These are phyloP conservation scores for Leucophenga montana DNA, from an alignment of 2,888 invertebrate genomes.

Conservation along the genomic window DNA sequence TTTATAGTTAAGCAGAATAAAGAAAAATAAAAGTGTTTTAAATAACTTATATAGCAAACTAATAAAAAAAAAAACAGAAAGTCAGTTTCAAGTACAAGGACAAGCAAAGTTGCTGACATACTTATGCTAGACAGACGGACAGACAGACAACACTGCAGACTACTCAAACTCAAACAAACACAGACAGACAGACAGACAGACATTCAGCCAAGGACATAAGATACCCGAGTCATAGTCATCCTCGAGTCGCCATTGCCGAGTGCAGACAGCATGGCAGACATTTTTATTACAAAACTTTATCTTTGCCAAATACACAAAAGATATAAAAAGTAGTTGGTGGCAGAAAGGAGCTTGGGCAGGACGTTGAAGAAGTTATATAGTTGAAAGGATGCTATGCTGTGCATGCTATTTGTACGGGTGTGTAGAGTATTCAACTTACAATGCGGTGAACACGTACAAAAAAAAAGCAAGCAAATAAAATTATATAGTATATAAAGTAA, in stretches of 20 bases:
- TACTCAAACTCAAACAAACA: conserved; percentile 7
- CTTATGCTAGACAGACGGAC: conserved; percentile 58
- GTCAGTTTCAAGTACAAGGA: conserved; percentile 56
- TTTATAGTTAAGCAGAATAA: too few species aligned
- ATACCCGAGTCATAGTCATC: conserved; percentile 40
- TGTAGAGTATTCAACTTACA: too few species aligned
- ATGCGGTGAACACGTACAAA: too few species aligned
- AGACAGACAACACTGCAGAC: conserved; percentile 55
- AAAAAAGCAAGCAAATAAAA: too few species aligned
- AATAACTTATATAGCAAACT: conserved; percentile 19
- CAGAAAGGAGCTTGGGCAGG: too few species aligned
- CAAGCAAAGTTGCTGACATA: conserved; percentile 66
- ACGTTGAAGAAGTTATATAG: too few species aligned
- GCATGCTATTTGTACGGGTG: neutral
- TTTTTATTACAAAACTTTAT: conserved; percentile 67
- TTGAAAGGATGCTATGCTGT: neutral
- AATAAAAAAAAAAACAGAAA: conserved; percentile 6
- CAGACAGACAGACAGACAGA: neutral
- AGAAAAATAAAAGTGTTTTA: conserved; percentile 20
- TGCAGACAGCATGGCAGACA: conserved; percentile 53
- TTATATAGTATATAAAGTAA: too few species aligned
- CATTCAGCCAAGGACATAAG: conserved; percentile 1
- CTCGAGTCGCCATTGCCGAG: neutral
- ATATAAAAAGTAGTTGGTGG: conserved; percentile 48
- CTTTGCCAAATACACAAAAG: conserved; percentile 62